These are phyloP conservation scores for Orthonevra nobilis DNA, from an alignment of 2,888 invertebrate species.

Conservation along the genomic window DNA sequence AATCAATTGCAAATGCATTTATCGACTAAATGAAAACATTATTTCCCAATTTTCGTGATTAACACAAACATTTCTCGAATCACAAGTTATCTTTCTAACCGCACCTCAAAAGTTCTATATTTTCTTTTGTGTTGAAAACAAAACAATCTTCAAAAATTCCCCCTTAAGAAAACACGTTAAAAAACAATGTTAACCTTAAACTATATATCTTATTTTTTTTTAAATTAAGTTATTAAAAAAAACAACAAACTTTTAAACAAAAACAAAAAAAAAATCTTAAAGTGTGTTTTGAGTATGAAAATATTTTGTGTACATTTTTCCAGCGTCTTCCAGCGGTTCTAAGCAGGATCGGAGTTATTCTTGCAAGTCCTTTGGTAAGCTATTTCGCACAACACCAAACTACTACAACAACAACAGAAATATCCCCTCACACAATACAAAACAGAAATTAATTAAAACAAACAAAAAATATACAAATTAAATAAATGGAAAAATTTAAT, in stretches of 20 bases:
- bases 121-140: conserved; percentile 6
- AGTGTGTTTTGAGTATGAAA: conserved; percentile 80
- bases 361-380: conserved; percentile 97
- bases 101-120: conserved; percentile 53
- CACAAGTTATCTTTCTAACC: conserved; percentile 41
- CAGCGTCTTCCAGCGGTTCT: conserved; percentile 97
- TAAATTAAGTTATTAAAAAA: conserved; percentile 58
- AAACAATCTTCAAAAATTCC: conserved; percentile 20
- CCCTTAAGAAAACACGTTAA: conserved; percentile 8
- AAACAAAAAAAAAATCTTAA: conserved; percentile 73
- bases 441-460: conserved; percentile 45
- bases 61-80: conserved; percentile 60
- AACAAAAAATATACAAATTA: conserved; percentile 18
- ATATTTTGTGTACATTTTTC: conserved; percentile 82
- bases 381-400: conserved; percentile 77
- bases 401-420: conserved; percentile 22
- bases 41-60: conserved; percentile 79
- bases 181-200: too few relatives aligned
- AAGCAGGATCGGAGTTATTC: conserved; percentile 97
- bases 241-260: too few relatives aligned
- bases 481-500: background rate
- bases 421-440: conserved; percentile 48
- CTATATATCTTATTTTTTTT: too few relatives aligned
- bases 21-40: conserved; percentile 54
- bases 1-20: too few relatives aligned